Evolutionary conservation across 2,888 invertebrate genomes (phyloP), one percentile per base, ranked within the genome.

Genomic region (Heliconius cydno): DNA sequence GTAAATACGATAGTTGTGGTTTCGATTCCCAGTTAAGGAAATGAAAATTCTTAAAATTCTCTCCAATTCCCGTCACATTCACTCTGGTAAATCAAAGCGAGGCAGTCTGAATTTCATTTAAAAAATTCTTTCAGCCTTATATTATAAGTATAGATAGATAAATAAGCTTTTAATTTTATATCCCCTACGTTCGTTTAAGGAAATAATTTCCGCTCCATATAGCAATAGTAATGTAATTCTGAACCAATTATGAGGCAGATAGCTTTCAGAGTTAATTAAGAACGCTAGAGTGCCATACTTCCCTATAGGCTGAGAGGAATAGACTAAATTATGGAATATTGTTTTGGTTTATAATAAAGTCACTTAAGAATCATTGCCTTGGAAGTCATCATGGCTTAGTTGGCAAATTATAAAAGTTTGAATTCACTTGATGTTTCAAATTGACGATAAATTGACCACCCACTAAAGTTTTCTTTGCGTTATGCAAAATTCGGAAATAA

Each of bases 241-340:
- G 46, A 13, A 13, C 28, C 71, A 72, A 65, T 72, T n/a, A 68
- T n/a, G 52, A 25, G 19, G 71, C 77, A 41, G 77, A 65, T 65
- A 65, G 63, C 70, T 73, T 73, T 60, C n/a, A 73, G 34, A 73
- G 34, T 28, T 74, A 74, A 74, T 78, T 78, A 74, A 52, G 66
- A 34, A 38, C 63, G 66, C 41, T 74, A 74, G 60, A 34, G 57
- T 38, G 73, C 28, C 46, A 6, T 13, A 73, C 25, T 78, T 78
- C 30, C 30, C 57, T 28, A n/a, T 60, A 73, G 30, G 52, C n/a
- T 72, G 22, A 12, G 72, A n/a, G 30, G 38, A 70, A 41, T 46
- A 70, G 41, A 19, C 41, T 38, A 70, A 15, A 41, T 70, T 41
- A 25, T 70, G 10, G 19, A n/a, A 73, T 34, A 57, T 5, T 52